Percentiles rank a stretch among this genome's conserved stretches.
Evolutionary conservation across 2,888 invertebrate genomes (phyloP).

Genomic region (Hesperia comma): DNA sequence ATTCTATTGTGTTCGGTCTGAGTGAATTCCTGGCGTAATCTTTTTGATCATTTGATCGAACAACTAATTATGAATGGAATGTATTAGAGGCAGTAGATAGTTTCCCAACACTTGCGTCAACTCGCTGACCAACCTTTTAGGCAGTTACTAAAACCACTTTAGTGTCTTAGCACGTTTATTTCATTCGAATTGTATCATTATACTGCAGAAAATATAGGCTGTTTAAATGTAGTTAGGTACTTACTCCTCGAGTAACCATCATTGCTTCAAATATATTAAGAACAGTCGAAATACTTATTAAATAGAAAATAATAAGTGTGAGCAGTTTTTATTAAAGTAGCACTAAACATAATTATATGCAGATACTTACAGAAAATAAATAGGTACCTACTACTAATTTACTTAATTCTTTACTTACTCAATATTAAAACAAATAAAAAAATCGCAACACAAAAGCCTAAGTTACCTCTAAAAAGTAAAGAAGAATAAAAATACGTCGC

Average conservation of each 20-base stretch:
- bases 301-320: too few species aligned
- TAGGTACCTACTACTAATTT: too few species aligned
- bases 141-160: constrained; percentile 16
- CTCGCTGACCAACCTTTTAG: constrained; percentile 25
- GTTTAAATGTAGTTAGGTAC: constrained; percentile 2
- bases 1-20: neutral
- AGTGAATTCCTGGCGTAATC: constrained; percentile 15
- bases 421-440: too few species aligned
- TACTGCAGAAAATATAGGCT: constrained; percentile 13
- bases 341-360: too few species aligned
- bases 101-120: constrained; percentile 25
- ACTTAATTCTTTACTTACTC: too few species aligned
- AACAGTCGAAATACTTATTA: neutral
- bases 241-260: neutral
- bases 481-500: too few species aligned
- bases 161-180: constrained; percentile 27
- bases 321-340: too few species aligned
- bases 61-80: constrained; percentile 21
- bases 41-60: constrained; percentile 16
- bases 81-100: constrained; percentile 13
- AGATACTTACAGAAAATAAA: too few species aligned
- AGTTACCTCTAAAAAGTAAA: too few species aligned
- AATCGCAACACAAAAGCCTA: too few species aligned
- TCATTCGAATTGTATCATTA: constrained; percentile 25
- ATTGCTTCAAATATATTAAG: neutral